Base-by-base conservation (phyloP, 1,140 invertebrate species). In the Drosophila persimilis region DNA sequence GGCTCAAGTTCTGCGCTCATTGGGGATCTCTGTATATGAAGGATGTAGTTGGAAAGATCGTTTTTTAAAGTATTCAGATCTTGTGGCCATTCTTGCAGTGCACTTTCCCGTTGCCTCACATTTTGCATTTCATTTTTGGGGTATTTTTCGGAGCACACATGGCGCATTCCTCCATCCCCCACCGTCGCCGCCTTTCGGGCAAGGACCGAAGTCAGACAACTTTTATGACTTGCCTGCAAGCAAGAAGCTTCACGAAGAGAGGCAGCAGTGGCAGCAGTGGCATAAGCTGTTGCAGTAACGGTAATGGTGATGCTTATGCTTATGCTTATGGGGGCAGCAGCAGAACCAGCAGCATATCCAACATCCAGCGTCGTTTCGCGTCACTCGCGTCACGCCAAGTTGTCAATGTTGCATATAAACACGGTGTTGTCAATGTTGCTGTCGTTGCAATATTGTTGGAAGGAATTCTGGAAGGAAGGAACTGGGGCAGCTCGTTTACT, bases 371-470 rank as follows among this genome's bases (percentile, higher is more conserved):
- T 69, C 53, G 53, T 57, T 71, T 60, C 26, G 66, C 72, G 70
- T 75, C 72, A 72, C 54, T 73, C 59, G 80, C 80, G 75, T 77
- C 77, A 85, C 76, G 80, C 73, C 80, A 85, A 77, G 80, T 77
- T 85, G 80, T 85, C 80, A 85, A 85, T 85, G 80, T 85, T 85
- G 80, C 80, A 85, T 64, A 85, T 85, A 85, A 85, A 80, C 77
- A 85, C 51, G 69, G 61, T 57, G 81, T 71, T 86, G 73, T 80
- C 81, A 80, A 62, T 71, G 81, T 72, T 73, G 79, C 45, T 63
- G 31, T 4, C 9, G 52, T 31, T 64, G 59, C 43, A 72, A 73
- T 73, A 73, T 73, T 41, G 54, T 44, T 62, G 45, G 31, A n/a
- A 15, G 47, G 26, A 67, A 56, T 35, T 45, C 45, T 45, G 31